These are phyloP conservation scores for Cirrhinus molitorella DNA, from an alignment of 2,797 vertebrate genomes.

Conservation along the genomic window DNA sequence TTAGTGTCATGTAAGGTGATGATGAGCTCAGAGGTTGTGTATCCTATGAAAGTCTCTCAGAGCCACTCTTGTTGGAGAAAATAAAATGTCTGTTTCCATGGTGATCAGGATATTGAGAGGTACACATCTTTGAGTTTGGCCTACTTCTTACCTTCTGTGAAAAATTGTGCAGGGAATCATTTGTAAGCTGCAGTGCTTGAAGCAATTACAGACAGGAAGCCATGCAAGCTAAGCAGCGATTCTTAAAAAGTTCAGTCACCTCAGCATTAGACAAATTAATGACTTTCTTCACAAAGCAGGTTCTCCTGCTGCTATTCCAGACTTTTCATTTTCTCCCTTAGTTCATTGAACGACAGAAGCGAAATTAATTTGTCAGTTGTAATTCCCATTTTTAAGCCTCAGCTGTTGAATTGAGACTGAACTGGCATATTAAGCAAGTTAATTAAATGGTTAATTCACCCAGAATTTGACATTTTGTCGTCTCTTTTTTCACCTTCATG, in stretches of 20 bases:
- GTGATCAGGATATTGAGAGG: conserved; percentile 34
- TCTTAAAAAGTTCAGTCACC: conserved; percentile 18
- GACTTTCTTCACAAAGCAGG: conserved; percentile 26
- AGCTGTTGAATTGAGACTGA: neutral
- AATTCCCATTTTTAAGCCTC: neutral
- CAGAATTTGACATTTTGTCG: neutral
- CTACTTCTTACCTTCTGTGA: conserved; percentile 45
- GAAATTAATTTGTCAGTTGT: neutral
- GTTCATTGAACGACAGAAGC: conserved; percentile 4
- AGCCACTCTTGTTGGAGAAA: conserved; percentile 6
- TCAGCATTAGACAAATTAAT: conserved; percentile 8
- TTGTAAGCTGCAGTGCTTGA: conserved; percentile 24
- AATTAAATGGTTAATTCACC: neutral
- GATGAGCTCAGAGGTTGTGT: neutral
- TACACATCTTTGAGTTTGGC: conserved; percentile 30
- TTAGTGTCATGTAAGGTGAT: neutral
- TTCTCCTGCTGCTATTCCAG: neutral
- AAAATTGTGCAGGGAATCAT: neutral
- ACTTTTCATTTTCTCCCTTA: neutral
- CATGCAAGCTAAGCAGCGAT: conserved; percentile 15
- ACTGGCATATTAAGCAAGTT: neutral
- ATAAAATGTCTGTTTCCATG: conserved; percentile 50
- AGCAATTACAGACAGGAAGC: conserved; percentile 1
- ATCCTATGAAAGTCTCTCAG: neutral
- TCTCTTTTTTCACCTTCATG: neutral